Conservation (phyloP, 1,140 invertebrate genomes). For the Holotrichia oblita region DNA sequence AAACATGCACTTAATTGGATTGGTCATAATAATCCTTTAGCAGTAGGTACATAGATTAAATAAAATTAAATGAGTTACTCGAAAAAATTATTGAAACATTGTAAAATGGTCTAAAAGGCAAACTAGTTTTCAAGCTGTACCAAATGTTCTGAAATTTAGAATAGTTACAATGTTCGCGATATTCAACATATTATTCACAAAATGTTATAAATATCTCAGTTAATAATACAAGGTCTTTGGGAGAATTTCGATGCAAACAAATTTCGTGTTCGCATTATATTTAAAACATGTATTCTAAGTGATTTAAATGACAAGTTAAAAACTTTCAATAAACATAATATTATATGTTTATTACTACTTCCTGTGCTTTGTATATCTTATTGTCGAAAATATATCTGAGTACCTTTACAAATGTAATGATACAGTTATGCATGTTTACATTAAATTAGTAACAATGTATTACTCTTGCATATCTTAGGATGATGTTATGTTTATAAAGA, state of each 20-base stretch:
- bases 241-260: background rate
- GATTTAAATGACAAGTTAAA: constrained; percentile 7
- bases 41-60: no score
- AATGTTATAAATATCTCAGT: background rate
- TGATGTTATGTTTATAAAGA: background rate
- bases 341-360: constrained; percentile 5
- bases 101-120: no score
- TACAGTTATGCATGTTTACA: background rate
- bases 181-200: background rate
- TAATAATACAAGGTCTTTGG: background rate
- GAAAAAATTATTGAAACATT: no score
- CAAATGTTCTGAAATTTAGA: no score
- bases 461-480: background rate
- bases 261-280: background rate
- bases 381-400: constrained; percentile 5
- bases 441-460: background rate
- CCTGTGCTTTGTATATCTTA: constrained; percentile 7
- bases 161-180: no score
- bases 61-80: no score
- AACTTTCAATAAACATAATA: constrained; percentile 14
- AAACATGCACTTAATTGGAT: no score
- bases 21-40: no score
- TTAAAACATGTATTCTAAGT: background rate
- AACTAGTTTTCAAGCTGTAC: no score
- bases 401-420: background rate